Evolutionary conservation across 2,797 vertebrate genomes (phyloP).

Genomic region (Sciurus carolinensis): DNA sequence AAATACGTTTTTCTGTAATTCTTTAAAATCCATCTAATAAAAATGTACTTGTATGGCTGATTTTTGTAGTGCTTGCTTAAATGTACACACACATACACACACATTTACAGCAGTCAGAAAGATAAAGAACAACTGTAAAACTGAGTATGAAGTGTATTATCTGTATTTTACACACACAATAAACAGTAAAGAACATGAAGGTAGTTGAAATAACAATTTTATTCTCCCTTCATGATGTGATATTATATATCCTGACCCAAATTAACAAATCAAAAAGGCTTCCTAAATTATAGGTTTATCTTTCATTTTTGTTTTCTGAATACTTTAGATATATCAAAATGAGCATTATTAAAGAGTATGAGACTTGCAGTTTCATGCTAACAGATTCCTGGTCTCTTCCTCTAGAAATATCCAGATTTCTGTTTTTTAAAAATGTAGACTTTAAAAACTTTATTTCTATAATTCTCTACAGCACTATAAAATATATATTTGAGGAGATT

Average conservation of each 20-base stretch:
- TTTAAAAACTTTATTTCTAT: not conserved
- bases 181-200: not conserved
- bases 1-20: not conserved
- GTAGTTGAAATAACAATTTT: not conserved
- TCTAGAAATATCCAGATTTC: not conserved
- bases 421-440: not conserved
- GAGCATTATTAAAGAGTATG: not conserved
- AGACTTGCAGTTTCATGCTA: not conserved
- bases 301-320: not conserved
- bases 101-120: not conserved
- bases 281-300: not conserved
- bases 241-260: not conserved
- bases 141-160: not conserved
- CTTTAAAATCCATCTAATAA: not conserved
- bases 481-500: not conserved
- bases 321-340: not conserved
- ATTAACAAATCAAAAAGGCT: not conserved
- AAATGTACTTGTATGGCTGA: not conserved
- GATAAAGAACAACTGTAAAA: not conserved
- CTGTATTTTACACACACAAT: not conserved
- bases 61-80: not conserved
- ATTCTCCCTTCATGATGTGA: not conserved
- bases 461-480: not conserved
- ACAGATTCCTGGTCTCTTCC: not conserved
- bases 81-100: not conserved